Evolutionary conservation across 1,140 invertebrate genomes (phyloP).

Genomic region (Neotoxoptera formosana): DNA sequence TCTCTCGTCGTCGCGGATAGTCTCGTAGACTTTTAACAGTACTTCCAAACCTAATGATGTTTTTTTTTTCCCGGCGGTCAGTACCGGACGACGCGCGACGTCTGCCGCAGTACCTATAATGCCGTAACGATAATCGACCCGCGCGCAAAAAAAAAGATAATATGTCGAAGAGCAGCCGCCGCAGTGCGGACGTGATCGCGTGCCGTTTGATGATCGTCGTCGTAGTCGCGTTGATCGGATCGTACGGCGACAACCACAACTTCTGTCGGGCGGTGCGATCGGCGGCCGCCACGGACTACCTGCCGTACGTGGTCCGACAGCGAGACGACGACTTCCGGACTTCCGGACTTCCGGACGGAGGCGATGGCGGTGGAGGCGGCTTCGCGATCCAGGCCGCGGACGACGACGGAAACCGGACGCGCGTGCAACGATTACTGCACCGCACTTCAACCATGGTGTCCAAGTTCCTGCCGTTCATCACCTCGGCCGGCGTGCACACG

Average conservation of each 20-base stretch:
- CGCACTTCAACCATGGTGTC: neutral
- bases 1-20: neutral
- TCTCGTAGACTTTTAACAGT: neutral
- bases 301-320: neutral
- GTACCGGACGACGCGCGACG: neutral
- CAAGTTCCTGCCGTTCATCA: slow-evolving; percentile 26
- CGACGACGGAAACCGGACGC: neutral
- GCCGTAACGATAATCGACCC: neutral
- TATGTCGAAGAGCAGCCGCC: neutral
- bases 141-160: neutral
- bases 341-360: neutral
- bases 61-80: too few species aligned
- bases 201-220: neutral
- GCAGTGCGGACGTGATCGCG: neutral
- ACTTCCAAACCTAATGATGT: neutral
- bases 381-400: neutral
- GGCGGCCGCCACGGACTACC: neutral
- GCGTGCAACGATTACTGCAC: neutral
- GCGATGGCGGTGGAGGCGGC: neutral
- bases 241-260: neutral
- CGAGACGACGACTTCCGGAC: neutral
- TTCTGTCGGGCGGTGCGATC: neutral
- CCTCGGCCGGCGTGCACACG: neutral
- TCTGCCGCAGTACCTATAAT: neutral
- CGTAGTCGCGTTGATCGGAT: neutral